A percentile compares a stretch with the other conserved stretches of the same genome.
phyloP scores from a whole-genome alignment of 2,888 invertebrate genomes.

The Caenorhabditis sp. region DNA sequence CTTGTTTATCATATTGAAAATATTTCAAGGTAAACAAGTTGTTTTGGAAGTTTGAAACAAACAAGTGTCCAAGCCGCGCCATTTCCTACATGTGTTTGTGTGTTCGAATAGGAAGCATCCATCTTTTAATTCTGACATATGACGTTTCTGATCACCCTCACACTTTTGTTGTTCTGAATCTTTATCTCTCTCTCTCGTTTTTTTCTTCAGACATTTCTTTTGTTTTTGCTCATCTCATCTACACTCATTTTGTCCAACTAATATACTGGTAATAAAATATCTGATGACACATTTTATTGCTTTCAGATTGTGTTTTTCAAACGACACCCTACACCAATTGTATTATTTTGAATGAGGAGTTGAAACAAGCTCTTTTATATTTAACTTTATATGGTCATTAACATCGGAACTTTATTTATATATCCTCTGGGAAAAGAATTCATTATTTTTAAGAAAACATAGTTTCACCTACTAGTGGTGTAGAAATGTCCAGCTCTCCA shows the following conservation, averaged over 20 bases:
- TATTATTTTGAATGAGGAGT: too few species aligned
- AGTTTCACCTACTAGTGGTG: too few species aligned
- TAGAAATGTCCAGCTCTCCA: too few species aligned
- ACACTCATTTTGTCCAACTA: conserved; percentile 16
- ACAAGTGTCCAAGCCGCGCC: neutral
- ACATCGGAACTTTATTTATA: too few species aligned
- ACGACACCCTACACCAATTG: too few species aligned
- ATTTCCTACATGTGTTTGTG: neutral
- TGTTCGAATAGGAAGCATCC: neutral
- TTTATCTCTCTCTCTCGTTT: neutral
- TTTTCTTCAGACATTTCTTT: conserved; percentile 3
- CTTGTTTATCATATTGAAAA: neutral
- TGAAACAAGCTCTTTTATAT: too few species aligned
- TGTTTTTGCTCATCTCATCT: neutral
- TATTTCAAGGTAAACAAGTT: neutral
- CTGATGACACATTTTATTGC: too few species aligned
- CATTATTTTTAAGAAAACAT: too few species aligned
- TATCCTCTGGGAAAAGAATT: too few species aligned
- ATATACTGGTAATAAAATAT: conserved; percentile 20
- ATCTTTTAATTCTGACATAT: conserved; percentile 24
- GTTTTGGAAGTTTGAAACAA: neutral
- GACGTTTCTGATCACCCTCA: conserved; percentile 42
- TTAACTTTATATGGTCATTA: too few species aligned
- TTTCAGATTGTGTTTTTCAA: too few species aligned
- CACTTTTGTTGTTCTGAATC: conserved; percentile 11